phyloP scores from a whole-genome alignment of 1,140 invertebrate species.

The Zophobas atratus region DNA sequence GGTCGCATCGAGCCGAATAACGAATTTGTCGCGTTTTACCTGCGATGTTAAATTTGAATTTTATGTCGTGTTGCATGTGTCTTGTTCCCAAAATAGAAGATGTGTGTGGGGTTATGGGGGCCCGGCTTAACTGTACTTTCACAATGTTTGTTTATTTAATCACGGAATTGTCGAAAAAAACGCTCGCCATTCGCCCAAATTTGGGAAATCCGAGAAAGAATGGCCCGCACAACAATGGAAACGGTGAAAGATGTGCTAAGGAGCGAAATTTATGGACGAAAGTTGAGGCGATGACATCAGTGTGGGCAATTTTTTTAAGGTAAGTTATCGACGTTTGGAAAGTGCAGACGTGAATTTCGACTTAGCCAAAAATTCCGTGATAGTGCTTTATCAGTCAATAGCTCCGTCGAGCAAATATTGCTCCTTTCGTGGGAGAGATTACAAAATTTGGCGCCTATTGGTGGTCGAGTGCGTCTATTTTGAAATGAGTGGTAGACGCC shows the following conservation, averaged over 20 bases:
- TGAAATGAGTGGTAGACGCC: constrained; percentile 21
- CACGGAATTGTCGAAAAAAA: constrained; percentile 10
- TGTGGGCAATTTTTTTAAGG: too few relatives aligned
- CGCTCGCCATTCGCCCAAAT: too few relatives aligned
- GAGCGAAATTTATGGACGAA: too few relatives aligned
- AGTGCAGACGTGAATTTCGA: not conserved
- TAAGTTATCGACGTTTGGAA: too few relatives aligned
- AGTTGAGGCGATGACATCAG: too few relatives aligned
- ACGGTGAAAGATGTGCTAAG: too few relatives aligned
- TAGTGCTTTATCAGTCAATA: constrained; percentile 13
- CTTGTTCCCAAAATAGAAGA: constrained; percentile 35
- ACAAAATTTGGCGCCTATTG: constrained; percentile 13
- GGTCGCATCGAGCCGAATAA: constrained; percentile 30
- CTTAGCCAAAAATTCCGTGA: not conserved
- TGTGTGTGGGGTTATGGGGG: constrained; percentile 21
- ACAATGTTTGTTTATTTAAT: constrained; percentile 25
- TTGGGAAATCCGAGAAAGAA: too few relatives aligned
- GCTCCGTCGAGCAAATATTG: not conserved
- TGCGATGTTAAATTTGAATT: constrained; percentile 39
- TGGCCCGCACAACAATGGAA: too few relatives aligned
- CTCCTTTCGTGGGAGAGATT: not conserved
- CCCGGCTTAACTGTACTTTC: constrained; percentile 36
- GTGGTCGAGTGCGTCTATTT: constrained; percentile 1
- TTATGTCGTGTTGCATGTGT: constrained; percentile 40
- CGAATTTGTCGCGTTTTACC: constrained; percentile 41